phyloP scores from a whole-genome alignment of 2,888 invertebrate genomes.

The Alentia gelatinosa region DNA sequence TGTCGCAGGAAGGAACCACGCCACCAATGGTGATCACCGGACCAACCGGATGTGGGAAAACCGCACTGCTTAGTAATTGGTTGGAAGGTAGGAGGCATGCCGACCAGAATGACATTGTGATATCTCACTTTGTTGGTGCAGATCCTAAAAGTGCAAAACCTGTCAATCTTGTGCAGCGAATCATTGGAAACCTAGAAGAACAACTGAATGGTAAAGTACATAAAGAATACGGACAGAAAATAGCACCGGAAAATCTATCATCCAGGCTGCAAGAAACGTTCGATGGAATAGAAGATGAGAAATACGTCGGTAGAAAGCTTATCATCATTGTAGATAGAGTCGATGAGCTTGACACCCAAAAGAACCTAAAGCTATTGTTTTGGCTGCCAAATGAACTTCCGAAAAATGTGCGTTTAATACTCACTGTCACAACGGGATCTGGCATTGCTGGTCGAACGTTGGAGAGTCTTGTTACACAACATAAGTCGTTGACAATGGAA shows the following conservation, averaged over 20 bases:
- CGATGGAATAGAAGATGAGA: neutral
- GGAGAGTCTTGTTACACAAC: neutral
- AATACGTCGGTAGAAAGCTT: neutral
- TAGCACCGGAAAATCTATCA: neutral
- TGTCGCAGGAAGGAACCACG: neutral
- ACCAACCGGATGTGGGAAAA: constrained; percentile 73
- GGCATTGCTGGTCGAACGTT: neutral
- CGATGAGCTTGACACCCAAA: neutral
- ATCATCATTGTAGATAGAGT: constrained; percentile 24
- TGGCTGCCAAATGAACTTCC: constrained; percentile 57
- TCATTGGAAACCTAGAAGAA: neutral
- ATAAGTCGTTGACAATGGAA: neutral
- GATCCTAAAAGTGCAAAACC: constrained; percentile 24
- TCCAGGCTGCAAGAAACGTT: neutral
- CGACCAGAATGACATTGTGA: constrained; percentile 61
- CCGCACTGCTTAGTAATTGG: constrained; percentile 72
- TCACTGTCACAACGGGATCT: neutral
- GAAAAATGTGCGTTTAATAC: constrained; percentile 39
- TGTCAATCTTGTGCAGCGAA: neutral
- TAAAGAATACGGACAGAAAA: too few relatives aligned
- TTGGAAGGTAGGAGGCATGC: constrained; percentile 60
- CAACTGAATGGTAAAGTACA: neutral
- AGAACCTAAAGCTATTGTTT: constrained; percentile 16
- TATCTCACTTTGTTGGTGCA: constrained; percentile 72
- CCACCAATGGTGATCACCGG: constrained; percentile 69